Evolutionary conservation across 2,888 invertebrate genomes (phyloP), one percentile per base, ranked within the genome.

Genomic region (Noctua janthe): DNA sequence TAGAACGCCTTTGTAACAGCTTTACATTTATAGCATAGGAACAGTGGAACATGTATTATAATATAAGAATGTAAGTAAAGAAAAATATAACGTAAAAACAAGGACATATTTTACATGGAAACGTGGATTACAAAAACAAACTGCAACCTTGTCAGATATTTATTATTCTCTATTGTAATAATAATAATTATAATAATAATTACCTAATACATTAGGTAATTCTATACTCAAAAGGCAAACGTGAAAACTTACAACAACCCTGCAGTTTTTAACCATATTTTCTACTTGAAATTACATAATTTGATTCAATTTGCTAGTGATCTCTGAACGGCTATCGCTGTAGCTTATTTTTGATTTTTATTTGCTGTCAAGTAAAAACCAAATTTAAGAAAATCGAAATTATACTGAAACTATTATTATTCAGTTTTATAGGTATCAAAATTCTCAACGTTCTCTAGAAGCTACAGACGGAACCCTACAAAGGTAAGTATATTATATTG

Each of bases 1-100:
- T 62, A 62, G 39, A 47, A 71, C 47, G 59, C 67, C 51, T n/a
- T 82, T 67, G 23, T 71, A 82, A 82, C 67, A 82, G 43, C 17
- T 67, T 62, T 43, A 77, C 56, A 82, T 62, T 51, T 43, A 72
- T 47, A 35, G 35, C n/a, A n/a, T 54, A 69, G 29, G 64, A 39
- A 39, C 67, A 43, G 71, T 82, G 54, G 78, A 81, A 64, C 71
- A 71, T 80, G 49, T 64, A 56, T 23, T 47, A 23, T 56, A 47
- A 23, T 49, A 17, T 64, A 47, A 20, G 17, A 49, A n/a, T 2
- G 39, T 74, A 56, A 35, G 2, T 54, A 43, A 20, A 51, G 15
- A 62, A 70, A 64, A 81, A 70, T 39, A 47, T 47, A 64, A 56
- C 54, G 59, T n/a, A 49, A 13, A 39, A 76, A 49, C 7, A 35